Base-by-base conservation (phyloP, 2,888 invertebrate genomes). In the Athrips mouffetella region DNA sequence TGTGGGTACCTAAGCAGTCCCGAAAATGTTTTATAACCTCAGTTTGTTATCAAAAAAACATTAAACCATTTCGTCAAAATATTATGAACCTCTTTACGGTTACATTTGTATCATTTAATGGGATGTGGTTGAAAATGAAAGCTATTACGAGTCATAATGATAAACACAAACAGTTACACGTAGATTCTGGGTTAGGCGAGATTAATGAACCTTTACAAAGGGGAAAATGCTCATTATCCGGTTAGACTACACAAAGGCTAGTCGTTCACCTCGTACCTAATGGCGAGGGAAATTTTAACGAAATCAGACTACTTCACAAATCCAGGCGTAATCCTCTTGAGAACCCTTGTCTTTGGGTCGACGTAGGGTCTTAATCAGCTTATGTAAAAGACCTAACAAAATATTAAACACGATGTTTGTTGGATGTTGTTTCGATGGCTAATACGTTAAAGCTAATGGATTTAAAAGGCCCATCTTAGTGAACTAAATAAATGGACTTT, bases 361-460 rank as follows among this genome's bases (percentile, higher is more conserved):
- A 2, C 2, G 39, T 29, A 11, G 44, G 30, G 44, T 21, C 54
- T 53, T 61, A 65, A 67, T 67, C 63, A 60, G 60, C 54, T 65
- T 60, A 53, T 44, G 30, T 10, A 7, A 46, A 51, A 45, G 47
- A 21, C 55, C 48, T 52, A 44, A 59, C 59, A 62, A 44, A 44
- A 44, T 42, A 42, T 16, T 25, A 23, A 6, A 39, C 25, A 25
- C 25, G 15, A 15, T 39, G 23, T 21, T 39, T 13, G 37, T 37
- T 40, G 13, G 3, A 40, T 13, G 13, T 15, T 13, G 3, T 30
- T n/a, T n/a, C n/a, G n/a, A n/a, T n/a, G n/a, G n/a, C n/a, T n/a
- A n/a, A n/a, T n/a, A n/a, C n/a, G 20, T 20, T 2, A 3, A 3
- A 20, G 11, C 16, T 27, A 4, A 27, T 27, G 8, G 27, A 27